Conservation (phyloP, 2,888 invertebrate genomes). For the Furcula furcula region DNA sequence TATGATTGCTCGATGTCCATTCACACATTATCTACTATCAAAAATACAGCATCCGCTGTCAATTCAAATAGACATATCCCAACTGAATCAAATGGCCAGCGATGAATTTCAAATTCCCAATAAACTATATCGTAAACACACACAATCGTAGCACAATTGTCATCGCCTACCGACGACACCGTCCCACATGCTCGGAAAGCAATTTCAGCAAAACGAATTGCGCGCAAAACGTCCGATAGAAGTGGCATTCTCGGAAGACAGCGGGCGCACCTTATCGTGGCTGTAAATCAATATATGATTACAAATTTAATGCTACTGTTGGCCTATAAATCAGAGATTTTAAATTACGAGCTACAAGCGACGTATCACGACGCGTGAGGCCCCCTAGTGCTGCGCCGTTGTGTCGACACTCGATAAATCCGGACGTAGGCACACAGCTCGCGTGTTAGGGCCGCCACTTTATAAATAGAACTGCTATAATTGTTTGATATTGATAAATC, state of each 20-base stretch:
- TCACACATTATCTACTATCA: too few species aligned
- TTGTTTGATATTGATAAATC: constrained; percentile 45
- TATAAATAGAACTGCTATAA: constrained; percentile 40
- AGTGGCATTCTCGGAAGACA: constrained; percentile 66
- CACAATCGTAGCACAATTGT: constrained; percentile 17
- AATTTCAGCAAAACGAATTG: constrained; percentile 56
- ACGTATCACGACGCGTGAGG: constrained; percentile 75
- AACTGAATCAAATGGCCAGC: background rate
- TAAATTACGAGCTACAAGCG: constrained; percentile 78
- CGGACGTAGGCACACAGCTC: constrained; percentile 28
- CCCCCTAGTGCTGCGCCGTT: constrained; percentile 76
- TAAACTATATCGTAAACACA: constrained; percentile 12
- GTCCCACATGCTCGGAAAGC: constrained; percentile 49
- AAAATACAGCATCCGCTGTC: background rate
- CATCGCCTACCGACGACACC: constrained; percentile 1
- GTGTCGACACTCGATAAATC: constrained; percentile 75
- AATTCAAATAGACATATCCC: background rate
- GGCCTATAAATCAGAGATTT: constrained; percentile 78
- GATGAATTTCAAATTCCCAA: constrained; percentile 11
- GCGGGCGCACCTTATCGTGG: constrained; percentile 72
- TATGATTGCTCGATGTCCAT: too few species aligned
- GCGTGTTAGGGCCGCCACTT: constrained; percentile 35
- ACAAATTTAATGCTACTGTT: constrained; percentile 82
- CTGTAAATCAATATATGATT: constrained; percentile 82
- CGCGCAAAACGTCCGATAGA: constrained; percentile 48